Percentiles rank a stretch among this genome's conserved stretches.
Evolutionary conservation across 2,888 invertebrate species (phyloP).

Genomic region (Cephus spinipes): DNA sequence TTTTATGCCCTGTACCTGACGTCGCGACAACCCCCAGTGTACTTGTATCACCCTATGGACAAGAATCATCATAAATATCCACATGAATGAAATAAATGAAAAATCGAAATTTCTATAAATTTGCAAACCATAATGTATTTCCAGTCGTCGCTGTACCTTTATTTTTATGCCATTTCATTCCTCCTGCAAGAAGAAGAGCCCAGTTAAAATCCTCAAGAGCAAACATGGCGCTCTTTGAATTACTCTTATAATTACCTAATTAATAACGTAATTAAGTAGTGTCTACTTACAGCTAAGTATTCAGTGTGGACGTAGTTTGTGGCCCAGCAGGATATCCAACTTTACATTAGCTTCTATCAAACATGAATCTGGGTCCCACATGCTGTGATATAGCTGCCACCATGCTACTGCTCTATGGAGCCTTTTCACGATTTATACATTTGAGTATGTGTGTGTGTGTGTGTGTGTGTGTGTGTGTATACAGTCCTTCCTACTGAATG

Average conservation of each 20-base stretch:
- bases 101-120: neutral
- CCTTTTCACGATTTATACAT: neutral
- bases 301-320: conserved; percentile 6
- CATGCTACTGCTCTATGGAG: neutral
- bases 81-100: neutral
- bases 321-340: conserved; percentile 7
- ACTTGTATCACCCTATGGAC: neutral
- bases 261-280: conserved; percentile 19
- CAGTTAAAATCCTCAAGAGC: neutral
- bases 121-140: neutral
- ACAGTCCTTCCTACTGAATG: neutral
- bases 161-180: neutral
- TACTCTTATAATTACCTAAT: conserved; percentile 14
- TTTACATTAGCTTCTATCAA: neutral
- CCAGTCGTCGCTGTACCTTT: neutral
- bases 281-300: conserved; percentile 18
- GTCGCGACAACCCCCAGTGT: neutral
- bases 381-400: neutral
- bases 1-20: conserved; percentile 11
- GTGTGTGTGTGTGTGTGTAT: too few relatives aligned
- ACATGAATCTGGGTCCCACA: conserved; percentile 1
- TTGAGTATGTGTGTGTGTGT: too few relatives aligned
- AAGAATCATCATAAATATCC: neutral
- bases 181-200: neutral
- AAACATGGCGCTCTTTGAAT: conserved; percentile 1